Evolutionary conservation across 2,888 invertebrate genomes (phyloP).

Genomic region (Chesias legatella): DNA sequence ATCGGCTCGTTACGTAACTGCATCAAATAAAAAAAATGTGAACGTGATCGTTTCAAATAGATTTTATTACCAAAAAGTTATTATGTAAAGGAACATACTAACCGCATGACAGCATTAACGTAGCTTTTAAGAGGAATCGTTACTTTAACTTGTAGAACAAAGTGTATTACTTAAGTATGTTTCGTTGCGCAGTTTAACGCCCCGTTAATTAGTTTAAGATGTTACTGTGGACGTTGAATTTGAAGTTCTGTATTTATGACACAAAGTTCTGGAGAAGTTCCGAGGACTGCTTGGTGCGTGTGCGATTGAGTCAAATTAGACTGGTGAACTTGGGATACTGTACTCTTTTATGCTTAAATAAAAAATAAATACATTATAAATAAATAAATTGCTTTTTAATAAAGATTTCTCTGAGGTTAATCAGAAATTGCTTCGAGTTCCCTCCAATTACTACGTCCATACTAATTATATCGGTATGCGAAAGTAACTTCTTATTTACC

Average conservation of each 20-base stretch:
- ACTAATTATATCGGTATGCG: too few relatives aligned
- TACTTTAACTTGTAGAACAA: slow-evolving; percentile 60
- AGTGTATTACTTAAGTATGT: slow-evolving; percentile 52
- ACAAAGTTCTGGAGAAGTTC: slow-evolving; percentile 43
- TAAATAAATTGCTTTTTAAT: slow-evolving; percentile 39
- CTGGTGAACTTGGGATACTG: slow-evolving; percentile 72
- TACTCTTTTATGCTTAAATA: slow-evolving; percentile 80
- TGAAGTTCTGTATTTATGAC: slow-evolving; percentile 39
- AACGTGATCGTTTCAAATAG: slow-evolving; percentile 43
- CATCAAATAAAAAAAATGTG: too few relatives aligned
- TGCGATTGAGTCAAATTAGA: slow-evolving; percentile 57
- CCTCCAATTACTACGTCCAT: too few relatives aligned
- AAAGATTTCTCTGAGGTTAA: too few relatives aligned
- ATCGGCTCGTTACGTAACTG: too few relatives aligned
- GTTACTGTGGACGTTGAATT: slow-evolving; percentile 37
- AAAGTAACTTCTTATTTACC: too few relatives aligned
- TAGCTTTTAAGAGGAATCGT: slow-evolving; percentile 52
- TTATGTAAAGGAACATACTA: slow-evolving; percentile 54
- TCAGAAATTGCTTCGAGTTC: too few relatives aligned
- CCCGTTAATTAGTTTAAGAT: slow-evolving; percentile 30
- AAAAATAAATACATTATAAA: slow-evolving; percentile 77
- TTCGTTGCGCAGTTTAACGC: slow-evolving; percentile 40
- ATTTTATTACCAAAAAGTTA: slow-evolving; percentile 57
- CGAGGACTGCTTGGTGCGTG: slow-evolving; percentile 53
- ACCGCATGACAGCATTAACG: slow-evolving; percentile 61